A percentile compares a stretch with the other conserved stretches of the same genome.
These are phyloP conservation scores for Isichthys henryi DNA, from an alignment of 2,113 vertebrate genomes.

Conservation along the genomic window DNA sequence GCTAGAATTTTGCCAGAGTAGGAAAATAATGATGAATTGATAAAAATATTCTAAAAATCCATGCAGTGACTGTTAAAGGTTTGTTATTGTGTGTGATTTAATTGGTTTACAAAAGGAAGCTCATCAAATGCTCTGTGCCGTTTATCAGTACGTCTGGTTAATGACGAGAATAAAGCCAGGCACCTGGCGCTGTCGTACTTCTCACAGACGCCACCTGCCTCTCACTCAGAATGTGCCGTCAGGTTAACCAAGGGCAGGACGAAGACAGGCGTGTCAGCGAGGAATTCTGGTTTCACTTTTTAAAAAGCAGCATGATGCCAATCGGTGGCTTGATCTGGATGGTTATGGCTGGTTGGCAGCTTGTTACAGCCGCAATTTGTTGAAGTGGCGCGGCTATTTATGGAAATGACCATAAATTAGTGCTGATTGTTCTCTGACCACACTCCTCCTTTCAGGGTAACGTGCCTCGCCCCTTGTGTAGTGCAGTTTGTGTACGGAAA, in stretches of 20 bases:
- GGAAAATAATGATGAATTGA: background rate
- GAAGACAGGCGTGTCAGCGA: background rate
- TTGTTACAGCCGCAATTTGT: background rate
- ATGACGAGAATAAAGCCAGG: background rate
- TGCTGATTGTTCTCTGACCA: background rate
- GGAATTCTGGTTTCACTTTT: background rate
- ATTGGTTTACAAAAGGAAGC: background rate
- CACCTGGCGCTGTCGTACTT: background rate
- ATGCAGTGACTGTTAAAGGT: background rate
- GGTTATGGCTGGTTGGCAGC: background rate
- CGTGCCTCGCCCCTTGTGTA: background rate
- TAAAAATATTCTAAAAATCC: background rate
- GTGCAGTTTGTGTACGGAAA: background rate
- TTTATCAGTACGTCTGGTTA: background rate
- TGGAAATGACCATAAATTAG: background rate
- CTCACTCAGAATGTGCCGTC: background rate
- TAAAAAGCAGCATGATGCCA: background rate
- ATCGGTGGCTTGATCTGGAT: background rate
- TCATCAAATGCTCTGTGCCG: background rate
- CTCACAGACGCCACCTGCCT: background rate
- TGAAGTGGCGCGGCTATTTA: background rate
- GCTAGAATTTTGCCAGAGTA: background rate
- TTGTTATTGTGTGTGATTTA: background rate
- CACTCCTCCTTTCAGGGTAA: background rate
- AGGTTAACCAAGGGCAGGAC: background rate